These are phyloP conservation scores for Eospalax fontanierii DNA, from an alignment of 2,797 vertebrate species.

Conservation along the genomic window DNA sequence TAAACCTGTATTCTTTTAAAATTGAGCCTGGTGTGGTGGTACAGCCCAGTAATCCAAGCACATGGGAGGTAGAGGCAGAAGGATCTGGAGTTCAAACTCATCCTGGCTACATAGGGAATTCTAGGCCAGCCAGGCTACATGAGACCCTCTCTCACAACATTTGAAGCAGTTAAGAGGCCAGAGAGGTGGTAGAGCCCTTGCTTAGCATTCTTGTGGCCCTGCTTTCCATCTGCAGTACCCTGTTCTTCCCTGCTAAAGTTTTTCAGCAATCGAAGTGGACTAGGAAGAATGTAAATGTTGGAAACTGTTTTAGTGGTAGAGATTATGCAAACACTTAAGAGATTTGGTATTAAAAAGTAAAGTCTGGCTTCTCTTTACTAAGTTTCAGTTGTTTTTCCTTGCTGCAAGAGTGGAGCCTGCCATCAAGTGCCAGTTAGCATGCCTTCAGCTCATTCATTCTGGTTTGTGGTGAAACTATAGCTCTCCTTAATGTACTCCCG, in stretches of 20 bases:
- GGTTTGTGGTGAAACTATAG: neutral
- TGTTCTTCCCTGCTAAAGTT: neutral
- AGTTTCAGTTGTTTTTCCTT: neutral
- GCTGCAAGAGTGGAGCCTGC: neutral
- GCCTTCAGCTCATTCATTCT: constrained; percentile 35
- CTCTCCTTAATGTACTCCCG: neutral
- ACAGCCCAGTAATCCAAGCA: neutral
- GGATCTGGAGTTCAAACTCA: neutral
- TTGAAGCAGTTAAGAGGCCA: neutral
- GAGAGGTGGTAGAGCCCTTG: too few species aligned
- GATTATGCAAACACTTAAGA: neutral
- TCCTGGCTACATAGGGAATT: neutral
- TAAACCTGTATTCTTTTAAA: neutral
- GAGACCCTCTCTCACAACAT: neutral
- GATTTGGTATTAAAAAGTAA: neutral
- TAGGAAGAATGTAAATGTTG: neutral
- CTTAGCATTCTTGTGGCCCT: neutral
- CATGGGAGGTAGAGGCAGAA: neutral
- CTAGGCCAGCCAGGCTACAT: neutral
- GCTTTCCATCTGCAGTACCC: neutral
- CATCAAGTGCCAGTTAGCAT: neutral
- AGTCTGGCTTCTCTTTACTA: constrained; percentile 5
- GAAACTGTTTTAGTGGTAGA: neutral
- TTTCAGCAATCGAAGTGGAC: neutral
- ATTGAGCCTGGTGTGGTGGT: neutral